Evolutionary conservation across 2,888 invertebrate genomes (phyloP), one percentile per base, ranked within the genome.

Genomic region (Melikaiella ostensackeni): DNA sequence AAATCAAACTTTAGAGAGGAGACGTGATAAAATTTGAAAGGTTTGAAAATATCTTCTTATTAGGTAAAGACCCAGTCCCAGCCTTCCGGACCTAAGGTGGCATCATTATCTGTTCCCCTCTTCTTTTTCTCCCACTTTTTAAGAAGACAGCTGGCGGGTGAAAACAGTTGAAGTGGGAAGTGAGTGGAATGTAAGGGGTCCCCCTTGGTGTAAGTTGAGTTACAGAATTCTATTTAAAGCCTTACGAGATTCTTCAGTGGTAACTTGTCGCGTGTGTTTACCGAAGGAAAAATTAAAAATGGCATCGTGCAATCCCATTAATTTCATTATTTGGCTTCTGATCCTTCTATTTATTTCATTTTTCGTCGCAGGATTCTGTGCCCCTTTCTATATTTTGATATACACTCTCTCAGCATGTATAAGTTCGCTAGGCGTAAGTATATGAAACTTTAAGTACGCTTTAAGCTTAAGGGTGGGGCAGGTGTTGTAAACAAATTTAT

Each of bases 301-400:
- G 70, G 70, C 70, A 27, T 70, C 46, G 46, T 50, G 70, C n/a
- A 70, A 70, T 70, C 70, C 70, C 7, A 50, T 70, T n/a, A 46
- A 50, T n/a, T 70, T 46, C n/a, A 50, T 70, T 33, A 30, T 70
- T 55, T 70, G 70, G 70, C 70, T 70, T 6, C 30, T 70, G 27
- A 50, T 70, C n/a, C 50, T 70, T 30, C n/a, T 70, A n/a, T 70
- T 70, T 50, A 30, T 70, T 70, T 46, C 50, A 33, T 70, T 70
- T 70, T 30, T 70, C 33, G 27, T 70, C 30, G 70, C 70, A n/a
- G 46, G 30, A 4, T 70, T 70, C 21, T 33, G 46, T 50, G 70
- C 70, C 30, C 70, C 70, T 30, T 70, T 46, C 30, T 70, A 70
- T 30, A 50, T 70, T 70, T 8, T 70, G 5, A 50, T 70, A n/a